Conservation (phyloP, 2,888 invertebrate genomes). For the Thyatira batis region DNA sequence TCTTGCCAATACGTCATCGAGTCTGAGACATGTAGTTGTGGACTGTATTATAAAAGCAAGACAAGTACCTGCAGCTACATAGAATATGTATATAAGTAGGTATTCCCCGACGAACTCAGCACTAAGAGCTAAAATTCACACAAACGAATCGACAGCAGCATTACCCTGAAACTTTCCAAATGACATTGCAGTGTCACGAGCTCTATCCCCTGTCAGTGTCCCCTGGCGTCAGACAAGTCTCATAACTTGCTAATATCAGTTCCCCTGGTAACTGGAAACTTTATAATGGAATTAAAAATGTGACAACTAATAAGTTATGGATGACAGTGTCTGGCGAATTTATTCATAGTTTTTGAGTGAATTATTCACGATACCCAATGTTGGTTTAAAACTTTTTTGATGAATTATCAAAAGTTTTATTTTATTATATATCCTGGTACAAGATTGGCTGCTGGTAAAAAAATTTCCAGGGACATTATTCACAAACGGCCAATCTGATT, state of each 20-base stretch:
- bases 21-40: too few species aligned
- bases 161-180: not conserved
- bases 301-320: not conserved
- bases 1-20: too few species aligned
- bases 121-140: not conserved
- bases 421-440: not conserved
- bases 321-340: not conserved
- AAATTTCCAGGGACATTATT: too few species aligned
- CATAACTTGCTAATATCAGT: not conserved
- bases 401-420: not conserved
- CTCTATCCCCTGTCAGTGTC: not conserved
- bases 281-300: constrained; percentile 1
- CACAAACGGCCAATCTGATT: too few species aligned
- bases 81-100: too few species aligned
- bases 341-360: not conserved
- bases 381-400: not conserved
- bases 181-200: not conserved
- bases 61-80: too few species aligned
- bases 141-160: not conserved
- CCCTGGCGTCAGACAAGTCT: not conserved
- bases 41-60: too few species aligned
- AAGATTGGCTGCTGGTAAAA: too few species aligned
- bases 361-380: not conserved
- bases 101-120: too few species aligned
- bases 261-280: not conserved